These are phyloP conservation scores for Ferdinandea cuprea DNA, from an alignment of 2,888 invertebrate genomes.

Conservation along the genomic window DNA sequence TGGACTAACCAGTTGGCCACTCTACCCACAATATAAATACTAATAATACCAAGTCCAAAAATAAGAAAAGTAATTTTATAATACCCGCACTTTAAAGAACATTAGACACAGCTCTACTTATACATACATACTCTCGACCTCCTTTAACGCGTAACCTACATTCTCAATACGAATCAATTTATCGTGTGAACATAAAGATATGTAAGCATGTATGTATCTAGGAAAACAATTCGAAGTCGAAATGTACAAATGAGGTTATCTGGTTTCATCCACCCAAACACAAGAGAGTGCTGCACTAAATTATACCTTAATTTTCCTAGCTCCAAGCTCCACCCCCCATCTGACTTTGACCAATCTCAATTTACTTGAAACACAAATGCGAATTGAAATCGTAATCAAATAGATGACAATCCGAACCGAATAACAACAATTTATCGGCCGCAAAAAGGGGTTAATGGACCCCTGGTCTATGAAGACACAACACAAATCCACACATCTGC, in stretches of 20 bases:
- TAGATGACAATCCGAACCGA: slow-evolving; percentile 17
- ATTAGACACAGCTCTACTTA: too few species aligned
- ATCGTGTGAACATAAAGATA: neutral
- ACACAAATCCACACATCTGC: neutral
- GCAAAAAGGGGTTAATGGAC: slow-evolving; percentile 54
- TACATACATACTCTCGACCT: too few species aligned
- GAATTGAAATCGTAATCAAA: slow-evolving; percentile 37
- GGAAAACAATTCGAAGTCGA: neutral
- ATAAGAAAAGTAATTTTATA: too few species aligned
- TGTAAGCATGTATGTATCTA: neutral
- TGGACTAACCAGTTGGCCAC: too few species aligned
- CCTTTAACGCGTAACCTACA: neutral
- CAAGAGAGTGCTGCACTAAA: neutral
- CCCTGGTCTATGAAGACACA: neutral
- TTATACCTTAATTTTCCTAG: slow-evolving; percentile 13
- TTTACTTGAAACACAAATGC: slow-evolving; percentile 24
- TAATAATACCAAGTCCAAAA: too few species aligned
- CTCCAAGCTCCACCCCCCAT: neutral
- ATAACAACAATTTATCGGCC: slow-evolving; percentile 27
- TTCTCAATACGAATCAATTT: neutral
- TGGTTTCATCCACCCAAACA: neutral
- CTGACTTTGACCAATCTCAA: slow-evolving; percentile 35
- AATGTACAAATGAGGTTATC: slow-evolving; percentile 5
- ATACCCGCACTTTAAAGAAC: too few species aligned
- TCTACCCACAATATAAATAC: too few species aligned